phyloP scores from a whole-genome alignment of 2,888 invertebrate genomes.

The Ypsolopha sequella region DNA sequence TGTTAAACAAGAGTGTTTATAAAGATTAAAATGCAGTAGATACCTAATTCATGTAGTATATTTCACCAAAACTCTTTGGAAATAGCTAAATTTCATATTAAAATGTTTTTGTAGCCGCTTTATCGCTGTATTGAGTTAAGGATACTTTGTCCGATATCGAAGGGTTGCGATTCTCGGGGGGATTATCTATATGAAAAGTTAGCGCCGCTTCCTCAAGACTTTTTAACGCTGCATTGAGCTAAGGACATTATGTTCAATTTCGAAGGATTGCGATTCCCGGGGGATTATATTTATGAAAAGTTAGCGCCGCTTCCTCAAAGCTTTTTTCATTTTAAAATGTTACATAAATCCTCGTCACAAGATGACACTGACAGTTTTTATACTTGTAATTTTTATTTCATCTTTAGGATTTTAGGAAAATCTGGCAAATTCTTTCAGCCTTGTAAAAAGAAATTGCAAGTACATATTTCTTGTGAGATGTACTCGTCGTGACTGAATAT shows the following conservation, averaged over 20 bases:
- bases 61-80: too few relatives aligned
- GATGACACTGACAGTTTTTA: slow-evolving; percentile 1
- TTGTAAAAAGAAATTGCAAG: too few relatives aligned
- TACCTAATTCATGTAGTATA: too few relatives aligned
- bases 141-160: slow-evolving; percentile 11
- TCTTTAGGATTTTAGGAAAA: too few relatives aligned
- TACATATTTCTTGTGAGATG: too few relatives aligned
- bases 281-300: slow-evolving; percentile 46
- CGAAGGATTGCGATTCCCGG: slow-evolving; percentile 42
- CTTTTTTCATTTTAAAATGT: slow-evolving; percentile 12
- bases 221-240: too few relatives aligned
- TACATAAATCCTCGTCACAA: slow-evolving; percentile 21
- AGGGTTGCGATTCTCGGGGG: slow-evolving; percentile 46
- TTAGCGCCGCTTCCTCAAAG: slow-evolving; percentile 44
- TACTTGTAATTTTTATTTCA: slow-evolving; percentile 8
- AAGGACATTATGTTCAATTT: neutral
- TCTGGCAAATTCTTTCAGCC: too few relatives aligned
- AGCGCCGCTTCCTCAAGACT: slow-evolving; percentile 40
- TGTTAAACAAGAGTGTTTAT: too few relatives aligned
- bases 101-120: too few relatives aligned
- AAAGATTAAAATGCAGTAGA: too few relatives aligned
- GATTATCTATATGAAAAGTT: slow-evolving; percentile 42
- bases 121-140: neutral
- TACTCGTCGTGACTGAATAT: too few relatives aligned
- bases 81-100: too few relatives aligned